Evolutionary conservation across 1,140 invertebrate genomes (phyloP).

Genomic region (Anastrepha ludens): DNA sequence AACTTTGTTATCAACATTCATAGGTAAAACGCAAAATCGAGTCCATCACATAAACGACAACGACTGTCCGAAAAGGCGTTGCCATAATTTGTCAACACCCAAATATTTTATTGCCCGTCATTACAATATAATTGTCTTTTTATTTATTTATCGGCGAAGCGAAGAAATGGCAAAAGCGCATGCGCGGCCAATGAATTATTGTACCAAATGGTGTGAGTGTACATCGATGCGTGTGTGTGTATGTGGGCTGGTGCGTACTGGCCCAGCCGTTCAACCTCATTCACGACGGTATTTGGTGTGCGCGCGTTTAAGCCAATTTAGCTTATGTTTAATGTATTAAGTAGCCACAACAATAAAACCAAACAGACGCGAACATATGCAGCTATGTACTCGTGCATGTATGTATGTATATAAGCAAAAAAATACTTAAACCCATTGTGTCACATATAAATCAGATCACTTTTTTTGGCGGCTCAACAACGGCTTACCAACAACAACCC

Average conservation of each 20-base stretch:
- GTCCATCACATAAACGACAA: neutral
- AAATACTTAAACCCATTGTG: slow-evolving; percentile 68
- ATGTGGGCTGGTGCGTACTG: slow-evolving; percentile 14
- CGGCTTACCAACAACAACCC: neutral
- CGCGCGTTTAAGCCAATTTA: slow-evolving; percentile 55
- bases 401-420: slow-evolving; percentile 60
- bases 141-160: slow-evolving; percentile 50
- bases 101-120: slow-evolving; percentile 70
- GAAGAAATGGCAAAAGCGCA: slow-evolving; percentile 33
- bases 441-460: slow-evolving; percentile 73
- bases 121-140: slow-evolving; percentile 70
- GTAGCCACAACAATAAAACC: slow-evolving; percentile 16
- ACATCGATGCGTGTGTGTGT: neutral
- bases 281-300: neutral
- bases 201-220: slow-evolving; percentile 34
- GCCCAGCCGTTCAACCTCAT: slow-evolving; percentile 21
- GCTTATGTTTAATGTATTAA: slow-evolving; percentile 73
- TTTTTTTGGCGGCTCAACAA: slow-evolving; percentile 62
- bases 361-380: neutral
- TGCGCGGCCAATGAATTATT: slow-evolving; percentile 49
- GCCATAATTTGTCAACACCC: slow-evolving; percentile 73
- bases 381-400: neutral
- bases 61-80: slow-evolving; percentile 63
- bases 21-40: neutral
- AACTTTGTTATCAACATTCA: neutral